Base-by-base conservation (phyloP, 2,113 vertebrate species). In the Arizona elegans region DNA sequence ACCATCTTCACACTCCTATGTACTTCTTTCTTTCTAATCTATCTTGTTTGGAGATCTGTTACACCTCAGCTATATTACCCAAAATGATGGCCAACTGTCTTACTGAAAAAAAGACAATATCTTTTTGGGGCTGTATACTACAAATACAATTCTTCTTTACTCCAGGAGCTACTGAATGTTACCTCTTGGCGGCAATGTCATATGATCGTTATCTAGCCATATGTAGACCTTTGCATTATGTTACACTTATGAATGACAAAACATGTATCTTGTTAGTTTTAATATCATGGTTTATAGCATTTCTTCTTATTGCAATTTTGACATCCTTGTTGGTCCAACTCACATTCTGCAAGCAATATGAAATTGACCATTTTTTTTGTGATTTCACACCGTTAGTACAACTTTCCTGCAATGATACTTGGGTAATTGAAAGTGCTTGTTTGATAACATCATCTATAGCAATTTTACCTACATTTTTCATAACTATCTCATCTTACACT, bases 1-100 rank as follows among this genome's bases (percentile, higher is more conserved):
- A 54, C 26, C 86, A 93, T 52, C 94, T 96, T 5, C 95, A 95
- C 13, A 97, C 54, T 3, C 95, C 94, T 8, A 96, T 95, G 95
- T 96, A 97, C 62, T 96, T 96, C 75, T 92, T 95, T n/a, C 75
- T 93, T 24, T 81, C 62, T 21, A 94, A 90, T 17, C 33, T 93
- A 9, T 93, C 94, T 89, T 85, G 93, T 38, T 9, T 93, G 86
- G 90, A 59, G 21, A 59, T 59, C 58, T 59, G 58, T 21, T 59
- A 24, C 58, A 59, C 21, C 58, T 59, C 58, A 89, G 53, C 65
- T 47, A 90, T 62, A 50, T 10, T 94, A 8, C 93, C 95, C 5
- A 86, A 89, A 86, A 33, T 93, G 92, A 55, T 93, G 56, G 23
- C 12, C 11, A 65, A 70, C 53, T 58, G 86, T 90, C 8, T 90